Evolutionary conservation across 2,888 invertebrate species (phyloP).

Genomic region (Anthophora plumipes): DNA sequence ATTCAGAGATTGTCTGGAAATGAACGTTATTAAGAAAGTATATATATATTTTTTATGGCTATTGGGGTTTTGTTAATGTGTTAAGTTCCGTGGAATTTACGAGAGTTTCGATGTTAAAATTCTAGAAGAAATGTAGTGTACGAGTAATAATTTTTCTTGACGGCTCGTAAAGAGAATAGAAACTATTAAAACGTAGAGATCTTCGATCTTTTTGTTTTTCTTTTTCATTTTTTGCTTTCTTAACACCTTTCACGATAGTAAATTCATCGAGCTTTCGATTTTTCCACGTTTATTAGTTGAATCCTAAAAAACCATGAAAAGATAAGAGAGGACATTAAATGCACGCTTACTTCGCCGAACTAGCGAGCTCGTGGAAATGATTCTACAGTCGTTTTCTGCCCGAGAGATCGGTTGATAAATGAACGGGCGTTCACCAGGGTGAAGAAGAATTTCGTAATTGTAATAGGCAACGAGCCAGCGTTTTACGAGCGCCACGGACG

Average conservation of each 20-base stretch:
- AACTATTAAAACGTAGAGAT: background rate
- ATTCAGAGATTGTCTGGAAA: background rate
- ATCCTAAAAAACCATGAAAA: background rate
- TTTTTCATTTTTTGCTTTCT: too few relatives aligned
- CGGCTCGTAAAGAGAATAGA: background rate
- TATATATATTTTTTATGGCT: background rate
- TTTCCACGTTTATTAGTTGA: background rate
- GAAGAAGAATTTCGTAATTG: conserved; percentile 38
- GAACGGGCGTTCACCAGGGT: background rate
- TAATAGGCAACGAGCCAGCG: conserved; percentile 35
- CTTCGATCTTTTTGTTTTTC: too few relatives aligned
- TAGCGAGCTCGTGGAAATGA: conserved; percentile 22
- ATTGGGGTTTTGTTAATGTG: background rate
- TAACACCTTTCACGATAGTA: background rate
- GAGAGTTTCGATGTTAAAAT: background rate
- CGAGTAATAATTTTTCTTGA: background rate
- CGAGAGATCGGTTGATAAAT: background rate
- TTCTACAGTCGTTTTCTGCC: background rate
- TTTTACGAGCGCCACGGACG: conserved; percentile 41
- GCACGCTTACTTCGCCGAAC: background rate
- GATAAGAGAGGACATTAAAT: background rate
- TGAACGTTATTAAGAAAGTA: background rate
- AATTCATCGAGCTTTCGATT: conserved; percentile 8
- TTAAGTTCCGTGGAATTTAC: background rate
- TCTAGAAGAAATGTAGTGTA: background rate